A percentile compares a stretch with the other conserved stretches of the same genome.
Conservation (phyloP, 2,888 invertebrate species). For the Deilephila porcellus region DNA sequence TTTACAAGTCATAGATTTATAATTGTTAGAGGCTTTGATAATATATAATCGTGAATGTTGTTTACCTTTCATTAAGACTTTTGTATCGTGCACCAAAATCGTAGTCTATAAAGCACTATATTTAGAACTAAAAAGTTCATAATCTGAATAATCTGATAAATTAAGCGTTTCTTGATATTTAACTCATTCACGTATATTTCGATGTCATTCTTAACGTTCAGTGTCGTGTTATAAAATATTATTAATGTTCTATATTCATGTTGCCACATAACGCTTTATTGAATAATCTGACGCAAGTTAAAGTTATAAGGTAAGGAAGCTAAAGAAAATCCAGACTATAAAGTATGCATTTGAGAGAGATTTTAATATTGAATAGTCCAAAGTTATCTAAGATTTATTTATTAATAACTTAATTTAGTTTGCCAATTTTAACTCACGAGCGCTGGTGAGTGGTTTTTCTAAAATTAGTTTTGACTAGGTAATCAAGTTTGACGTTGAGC, state of each 20-base stretch:
- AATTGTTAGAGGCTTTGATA: constrained; percentile 25
- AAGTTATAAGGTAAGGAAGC: constrained; percentile 37
- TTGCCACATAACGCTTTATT: constrained; percentile 37
- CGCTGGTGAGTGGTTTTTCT: neutral
- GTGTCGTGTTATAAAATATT: constrained; percentile 43
- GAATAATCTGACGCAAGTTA: constrained; percentile 71
- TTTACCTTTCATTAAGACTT: constrained; percentile 16
- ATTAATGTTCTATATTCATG: constrained; percentile 17
- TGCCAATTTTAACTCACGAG: neutral
- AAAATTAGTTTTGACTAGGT: neutral
- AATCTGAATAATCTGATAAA: constrained; percentile 75
- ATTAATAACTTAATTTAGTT: no score
- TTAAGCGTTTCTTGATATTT: constrained; percentile 49
- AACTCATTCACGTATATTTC: constrained; percentile 41
- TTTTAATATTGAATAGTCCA: no score
- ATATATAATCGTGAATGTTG: constrained; percentile 32
- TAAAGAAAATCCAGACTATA: constrained; percentile 9
- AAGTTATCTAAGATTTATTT: no score
- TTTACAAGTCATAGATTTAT: constrained; percentile 46
- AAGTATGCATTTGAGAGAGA: neutral
- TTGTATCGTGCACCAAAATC: constrained; percentile 17
- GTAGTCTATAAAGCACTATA: constrained; percentile 38
- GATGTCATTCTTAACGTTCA: constrained; percentile 55
- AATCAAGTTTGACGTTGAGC: neutral
- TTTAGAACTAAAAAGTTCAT: constrained; percentile 47